Percentiles rank a stretch among this genome's conserved stretches.
phyloP scores from a whole-genome alignment of 92 coral and sea anemone genomes.

The Porites divaricata region DNA sequence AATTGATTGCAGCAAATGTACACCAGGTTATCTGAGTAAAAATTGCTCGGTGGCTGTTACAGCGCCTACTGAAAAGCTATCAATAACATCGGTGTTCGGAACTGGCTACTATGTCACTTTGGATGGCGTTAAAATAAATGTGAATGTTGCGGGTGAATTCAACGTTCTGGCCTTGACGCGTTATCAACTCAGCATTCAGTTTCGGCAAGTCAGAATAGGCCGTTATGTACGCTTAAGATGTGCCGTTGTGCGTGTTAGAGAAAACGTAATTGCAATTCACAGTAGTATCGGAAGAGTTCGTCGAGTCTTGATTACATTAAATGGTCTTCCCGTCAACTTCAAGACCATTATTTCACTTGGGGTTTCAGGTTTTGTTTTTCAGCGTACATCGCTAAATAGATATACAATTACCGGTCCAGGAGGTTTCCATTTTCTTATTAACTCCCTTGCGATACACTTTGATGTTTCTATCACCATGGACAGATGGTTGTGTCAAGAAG shows the following conservation, averaged over 20 bases:
- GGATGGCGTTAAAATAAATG: constrained; percentile 80
- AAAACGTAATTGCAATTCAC: constrained; percentile 77
- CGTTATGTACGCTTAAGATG: constrained; percentile 85
- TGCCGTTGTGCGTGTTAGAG: constrained; percentile 62
- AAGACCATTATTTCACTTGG: constrained; percentile 61
- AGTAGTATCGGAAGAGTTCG: constrained; percentile 71
- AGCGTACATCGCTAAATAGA: constrained; percentile 68
- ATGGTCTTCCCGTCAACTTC: constrained; percentile 64
- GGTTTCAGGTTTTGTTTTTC: constrained; percentile 73
- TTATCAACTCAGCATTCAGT: constrained; percentile 85
- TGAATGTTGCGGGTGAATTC: constrained; percentile 89
- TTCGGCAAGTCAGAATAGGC: constrained; percentile 90
- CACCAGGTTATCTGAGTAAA: constrained; percentile 73
- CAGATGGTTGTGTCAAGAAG: constrained; percentile 74
- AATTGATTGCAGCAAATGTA: constrained; percentile 77
- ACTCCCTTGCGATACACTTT: constrained; percentile 81
- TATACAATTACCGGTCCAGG: constrained; percentile 86
- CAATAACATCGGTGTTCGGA: constrained; percentile 82
- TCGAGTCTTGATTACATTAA: constrained; percentile 65
- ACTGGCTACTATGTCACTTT: constrained; percentile 88
- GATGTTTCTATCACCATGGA: constrained; percentile 81
- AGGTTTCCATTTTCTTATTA: constrained; percentile 76
- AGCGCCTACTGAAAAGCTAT: constrained; percentile 39
- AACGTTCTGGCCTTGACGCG: constrained; percentile 74
- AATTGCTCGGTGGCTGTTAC: constrained; percentile 87